Percentiles rank a stretch among this genome's conserved stretches.
These are phyloP conservation scores for Griposia aprilina DNA, from an alignment of 2,888 invertebrate species.

Conservation along the genomic window DNA sequence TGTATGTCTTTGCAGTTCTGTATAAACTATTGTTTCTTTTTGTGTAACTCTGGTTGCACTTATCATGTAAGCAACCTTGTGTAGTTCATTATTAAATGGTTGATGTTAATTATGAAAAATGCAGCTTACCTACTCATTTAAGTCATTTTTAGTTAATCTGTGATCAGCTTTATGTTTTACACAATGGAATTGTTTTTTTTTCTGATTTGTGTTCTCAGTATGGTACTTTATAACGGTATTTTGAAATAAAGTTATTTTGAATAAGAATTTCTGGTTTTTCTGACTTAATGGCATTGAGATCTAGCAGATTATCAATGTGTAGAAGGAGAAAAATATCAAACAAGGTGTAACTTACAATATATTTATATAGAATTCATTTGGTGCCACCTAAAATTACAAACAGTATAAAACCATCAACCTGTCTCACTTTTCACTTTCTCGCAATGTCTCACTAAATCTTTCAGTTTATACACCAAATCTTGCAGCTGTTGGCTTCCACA, in stretches of 20 bases:
- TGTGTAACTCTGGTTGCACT: background rate
- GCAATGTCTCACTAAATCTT: constrained; percentile 92
- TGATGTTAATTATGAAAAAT: constrained; percentile 57
- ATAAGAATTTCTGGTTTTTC: constrained; percentile 66
- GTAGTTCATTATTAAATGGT: constrained; percentile 36
- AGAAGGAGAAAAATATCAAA: constrained; percentile 20
- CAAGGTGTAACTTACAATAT: constrained; percentile 24
- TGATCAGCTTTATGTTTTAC: constrained; percentile 83
- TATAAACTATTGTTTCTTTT: background rate
- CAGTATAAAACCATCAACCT: constrained; percentile 64
- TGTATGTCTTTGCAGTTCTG: too few species aligned
- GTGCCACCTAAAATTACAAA: constrained; percentile 11
- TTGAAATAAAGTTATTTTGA: constrained; percentile 88
- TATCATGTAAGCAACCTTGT: background rate
- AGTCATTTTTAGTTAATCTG: constrained; percentile 83
- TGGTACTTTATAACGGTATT: constrained; percentile 78
- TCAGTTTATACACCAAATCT: constrained; percentile 92
- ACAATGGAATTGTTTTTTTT: constrained; percentile 83
- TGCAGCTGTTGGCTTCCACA: constrained; percentile 92
- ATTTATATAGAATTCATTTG: constrained; percentile 25
- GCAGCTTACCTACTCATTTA: constrained; percentile 77
- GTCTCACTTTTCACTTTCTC: constrained; percentile 88
- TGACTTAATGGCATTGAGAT: background rate
- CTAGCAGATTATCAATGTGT: background rate
- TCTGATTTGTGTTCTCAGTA: constrained; percentile 80